phyloP scores from a whole-genome alignment of 2,797 vertebrate genomes.

The Notolepis coatsorum region DNA sequence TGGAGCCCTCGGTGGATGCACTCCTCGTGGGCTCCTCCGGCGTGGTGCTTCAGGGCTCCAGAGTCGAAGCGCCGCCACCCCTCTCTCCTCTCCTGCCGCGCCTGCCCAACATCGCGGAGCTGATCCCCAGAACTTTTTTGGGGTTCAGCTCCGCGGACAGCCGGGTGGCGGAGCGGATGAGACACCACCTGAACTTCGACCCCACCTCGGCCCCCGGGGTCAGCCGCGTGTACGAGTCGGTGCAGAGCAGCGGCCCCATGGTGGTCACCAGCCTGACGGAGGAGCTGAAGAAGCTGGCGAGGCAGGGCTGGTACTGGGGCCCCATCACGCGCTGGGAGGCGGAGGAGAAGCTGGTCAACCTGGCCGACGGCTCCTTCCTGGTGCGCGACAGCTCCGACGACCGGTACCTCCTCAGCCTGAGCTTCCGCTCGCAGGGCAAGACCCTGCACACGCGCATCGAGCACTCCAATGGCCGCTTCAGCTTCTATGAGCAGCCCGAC shows the following conservation, averaged over 20 bases:
- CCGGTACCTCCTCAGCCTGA: conserved; percentile 96
- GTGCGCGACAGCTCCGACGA: conserved; percentile 98
- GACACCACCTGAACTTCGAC: conserved; percentile 97
- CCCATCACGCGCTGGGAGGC: conserved; percentile 99
- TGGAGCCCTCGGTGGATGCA: conserved; percentile 89
- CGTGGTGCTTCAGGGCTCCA: conserved; percentile 90
- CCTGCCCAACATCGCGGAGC: conserved; percentile 83
- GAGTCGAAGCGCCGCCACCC: conserved; percentile 84
- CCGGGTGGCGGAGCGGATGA: conserved; percentile 90
- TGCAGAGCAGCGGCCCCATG: conserved; percentile 94
- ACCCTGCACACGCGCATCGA: conserved; percentile 98
- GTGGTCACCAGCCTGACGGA: conserved; percentile 97
- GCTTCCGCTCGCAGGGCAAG: conserved; percentile 97
- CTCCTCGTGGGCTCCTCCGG: conserved; percentile 89
- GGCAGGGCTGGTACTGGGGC: conserved; percentile 99
- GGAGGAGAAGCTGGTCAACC: conserved; percentile 93
- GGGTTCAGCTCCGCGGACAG: conserved; percentile 87
- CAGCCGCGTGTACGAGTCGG: conserved; percentile 94
- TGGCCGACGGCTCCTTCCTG: conserved; percentile 95
- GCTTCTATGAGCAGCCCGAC: conserved; percentile 98
- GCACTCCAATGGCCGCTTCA: conserved; percentile 98
- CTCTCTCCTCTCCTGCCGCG: conserved; percentile 95
- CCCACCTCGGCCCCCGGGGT: conserved; percentile 95
- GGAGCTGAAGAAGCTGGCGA: conserved; percentile 97
- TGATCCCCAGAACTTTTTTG: conserved; percentile 90